phyloP scores from a whole-genome alignment of 1,140 invertebrate genomes.

The Arctopsyche grandis region DNA sequence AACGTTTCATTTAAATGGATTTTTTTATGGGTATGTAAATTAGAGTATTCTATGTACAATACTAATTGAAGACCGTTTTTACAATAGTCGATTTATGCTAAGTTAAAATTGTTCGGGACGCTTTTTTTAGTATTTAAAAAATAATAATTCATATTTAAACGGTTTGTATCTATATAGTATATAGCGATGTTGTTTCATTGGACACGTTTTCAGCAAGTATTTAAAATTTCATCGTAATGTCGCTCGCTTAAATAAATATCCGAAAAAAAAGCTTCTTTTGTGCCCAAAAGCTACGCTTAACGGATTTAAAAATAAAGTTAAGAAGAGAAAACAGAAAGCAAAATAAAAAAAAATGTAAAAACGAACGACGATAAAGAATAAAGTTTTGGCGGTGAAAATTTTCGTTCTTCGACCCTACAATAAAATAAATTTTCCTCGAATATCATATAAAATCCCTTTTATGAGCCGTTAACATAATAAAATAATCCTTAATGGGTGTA shows the following conservation, averaged over 20 bases:
- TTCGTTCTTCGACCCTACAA: constrained; percentile 22
- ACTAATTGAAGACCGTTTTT: too few relatives aligned
- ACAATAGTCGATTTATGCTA: too few relatives aligned
- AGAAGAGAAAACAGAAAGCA: neutral
- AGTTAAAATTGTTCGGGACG: too few relatives aligned
- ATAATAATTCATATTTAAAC: too few relatives aligned
- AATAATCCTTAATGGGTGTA: constrained; percentile 34
- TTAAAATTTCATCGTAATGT: neutral
- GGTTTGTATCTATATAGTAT: too few relatives aligned
- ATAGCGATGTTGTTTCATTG: too few relatives aligned
- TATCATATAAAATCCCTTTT: constrained; percentile 27
- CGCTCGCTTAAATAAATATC: neutral
- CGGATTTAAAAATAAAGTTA: constrained; percentile 16
- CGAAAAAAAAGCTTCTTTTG: neutral
- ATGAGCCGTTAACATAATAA: constrained; percentile 40
- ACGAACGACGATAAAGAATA: neutral
- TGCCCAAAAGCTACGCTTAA: neutral
- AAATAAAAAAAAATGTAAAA: neutral
- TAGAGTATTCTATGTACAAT: too few relatives aligned
- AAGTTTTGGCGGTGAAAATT: neutral
- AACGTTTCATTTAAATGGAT: too few relatives aligned
- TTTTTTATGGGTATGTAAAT: too few relatives aligned
- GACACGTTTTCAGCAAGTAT: neutral
- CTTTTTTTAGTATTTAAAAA: too few relatives aligned
- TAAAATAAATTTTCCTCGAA: constrained; percentile 34